A percentile compares a stretch with the other conserved stretches of the same genome.
Conservation (phyloP, 2,113 vertebrate species). For the Thalassarche chlororhynchos region DNA sequence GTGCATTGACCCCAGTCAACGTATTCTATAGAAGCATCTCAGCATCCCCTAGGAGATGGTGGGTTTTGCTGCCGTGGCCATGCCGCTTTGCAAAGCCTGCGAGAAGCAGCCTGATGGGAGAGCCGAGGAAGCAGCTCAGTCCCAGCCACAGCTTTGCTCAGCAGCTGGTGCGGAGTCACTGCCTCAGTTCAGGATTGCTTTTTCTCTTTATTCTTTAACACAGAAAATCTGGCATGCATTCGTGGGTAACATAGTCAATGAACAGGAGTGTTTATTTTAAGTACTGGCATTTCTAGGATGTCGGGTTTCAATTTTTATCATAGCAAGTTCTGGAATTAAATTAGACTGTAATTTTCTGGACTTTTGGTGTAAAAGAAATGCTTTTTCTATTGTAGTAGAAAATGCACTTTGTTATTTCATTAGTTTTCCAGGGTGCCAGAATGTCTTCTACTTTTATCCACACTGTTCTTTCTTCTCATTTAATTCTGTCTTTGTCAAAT, state of each 20-base stretch:
- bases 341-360: neutral
- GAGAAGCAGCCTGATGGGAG: neutral
- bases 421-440: neutral
- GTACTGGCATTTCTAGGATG: neutral
- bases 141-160: too few species aligned
- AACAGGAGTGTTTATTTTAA: neutral
- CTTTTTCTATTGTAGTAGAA: neutral
- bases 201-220: neutral
- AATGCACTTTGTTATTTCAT: neutral
- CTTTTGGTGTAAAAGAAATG: neutral
- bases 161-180: accelerated
- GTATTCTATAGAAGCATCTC: neutral
- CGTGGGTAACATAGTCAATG: neutral
- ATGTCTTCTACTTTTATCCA: neutral
- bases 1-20: neutral
- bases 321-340: neutral
- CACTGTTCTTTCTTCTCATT: neutral
- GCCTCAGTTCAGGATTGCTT: neutral
- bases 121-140: neutral
- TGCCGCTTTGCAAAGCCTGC: neutral
- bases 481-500: slow-evolving; percentile 23
- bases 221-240: neutral
- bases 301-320: neutral
- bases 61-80: neutral
- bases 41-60: accelerated